Evolutionary conservation across 1,140 invertebrate genomes (phyloP), one percentile per base, ranked within the genome.

Genomic region (Laupala kohalensis): DNA sequence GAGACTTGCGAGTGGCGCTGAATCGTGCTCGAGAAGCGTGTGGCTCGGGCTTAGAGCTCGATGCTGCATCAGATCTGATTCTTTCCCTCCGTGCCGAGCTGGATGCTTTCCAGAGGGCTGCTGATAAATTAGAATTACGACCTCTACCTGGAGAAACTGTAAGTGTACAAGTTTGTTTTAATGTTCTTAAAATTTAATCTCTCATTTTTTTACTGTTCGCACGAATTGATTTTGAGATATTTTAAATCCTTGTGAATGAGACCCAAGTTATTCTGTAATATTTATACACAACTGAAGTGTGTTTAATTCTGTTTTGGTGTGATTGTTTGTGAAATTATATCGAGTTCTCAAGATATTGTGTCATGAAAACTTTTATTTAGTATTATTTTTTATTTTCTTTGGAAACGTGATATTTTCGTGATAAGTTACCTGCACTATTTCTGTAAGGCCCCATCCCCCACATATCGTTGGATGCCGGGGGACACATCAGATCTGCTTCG

Each of bases 111-210:
- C 87, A 90, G 72, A 84, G 86, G 73, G 90, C 92, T 0, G 90
- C 92, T 0, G 80, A 88, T 5, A 84, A 84, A 0, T 87, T 88
- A 3, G 85, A 87, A 62, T 80, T 98, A 23, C 83, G 86, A 74
- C 93, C 95, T 0, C 79, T 97, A 53, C 95, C 95, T 0, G 93
- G 91, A 63, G 94, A 97, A 80, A 93, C 90, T 5, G 86, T 88
- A 75, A 81, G 81, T 71, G 13, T 25, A 12, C 0, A 15, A 4
- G 29, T 13, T 23, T 13, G 5, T 23, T 13, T n/a, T n/a, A n/a
- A n/a, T n/a, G n/a, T n/a, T 62, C n/a, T 62, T 62, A 62, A 62
- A 62, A 13, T 62, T 62, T 62, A 62, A 12, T 13, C 12, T 62
- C 12, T 12, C 53, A 12, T 62, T 62, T 62, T 62, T 12, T 62